These are phyloP conservation scores for Metaphire vulgaris DNA, from an alignment of 1,140 invertebrate genomes.

Conservation along the genomic window DNA sequence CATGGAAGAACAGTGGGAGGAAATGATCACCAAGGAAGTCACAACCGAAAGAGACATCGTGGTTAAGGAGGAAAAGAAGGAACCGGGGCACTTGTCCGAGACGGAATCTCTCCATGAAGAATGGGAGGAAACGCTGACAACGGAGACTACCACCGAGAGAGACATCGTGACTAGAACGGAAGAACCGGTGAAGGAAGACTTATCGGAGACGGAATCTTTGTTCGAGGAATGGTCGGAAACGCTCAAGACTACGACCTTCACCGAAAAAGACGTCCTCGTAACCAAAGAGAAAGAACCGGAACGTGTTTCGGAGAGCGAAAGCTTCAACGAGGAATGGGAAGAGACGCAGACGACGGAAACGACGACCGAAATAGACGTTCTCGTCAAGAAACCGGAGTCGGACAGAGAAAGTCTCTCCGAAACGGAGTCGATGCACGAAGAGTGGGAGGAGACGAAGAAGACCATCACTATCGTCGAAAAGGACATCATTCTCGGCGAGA, in stretches of 20 bases:
- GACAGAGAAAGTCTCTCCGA: slow-evolving; percentile 10
- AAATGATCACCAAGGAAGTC: background rate
- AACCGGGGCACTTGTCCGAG: background rate
- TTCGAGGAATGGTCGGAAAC: background rate
- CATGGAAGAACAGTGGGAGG: background rate
- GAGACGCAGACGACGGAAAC: background rate
- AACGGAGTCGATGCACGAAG: slow-evolving; percentile 18
- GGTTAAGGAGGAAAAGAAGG: background rate
- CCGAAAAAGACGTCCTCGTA: background rate
- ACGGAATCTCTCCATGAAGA: slow-evolving; percentile 12
- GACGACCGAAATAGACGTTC: slow-evolving; percentile 8
- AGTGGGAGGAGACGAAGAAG: slow-evolving; percentile 14
- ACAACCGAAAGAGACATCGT: background rate
- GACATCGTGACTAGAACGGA: background rate
- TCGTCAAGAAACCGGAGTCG: background rate
- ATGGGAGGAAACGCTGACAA: background rate
- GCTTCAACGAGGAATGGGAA: slow-evolving; percentile 14
- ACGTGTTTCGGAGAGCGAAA: background rate
- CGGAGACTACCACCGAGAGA: background rate
- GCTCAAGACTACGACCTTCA: background rate
- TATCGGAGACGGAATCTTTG: background rate
- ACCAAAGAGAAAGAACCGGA: background rate
- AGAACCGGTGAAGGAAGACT: background rate
- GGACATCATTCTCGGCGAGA: slow-evolving; percentile 5
- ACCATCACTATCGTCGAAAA: slow-evolving; percentile 17